Conservation (phyloP, 2,113 vertebrate species). For the Rhadina sibilatrix region DNA sequence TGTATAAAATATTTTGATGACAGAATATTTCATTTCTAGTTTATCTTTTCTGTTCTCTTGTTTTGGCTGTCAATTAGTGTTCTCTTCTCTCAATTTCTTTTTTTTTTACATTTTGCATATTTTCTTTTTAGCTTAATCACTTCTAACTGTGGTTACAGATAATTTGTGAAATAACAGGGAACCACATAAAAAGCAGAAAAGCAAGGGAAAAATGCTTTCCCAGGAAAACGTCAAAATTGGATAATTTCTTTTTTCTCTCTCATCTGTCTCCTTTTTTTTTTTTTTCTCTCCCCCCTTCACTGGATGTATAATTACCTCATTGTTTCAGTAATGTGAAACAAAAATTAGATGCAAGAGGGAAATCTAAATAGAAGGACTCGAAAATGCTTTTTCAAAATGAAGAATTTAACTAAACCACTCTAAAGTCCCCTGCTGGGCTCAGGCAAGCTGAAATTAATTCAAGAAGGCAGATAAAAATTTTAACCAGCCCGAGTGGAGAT, state of each 20-base stretch:
- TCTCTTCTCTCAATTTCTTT: not conserved
- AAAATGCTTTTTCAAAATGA: slow-evolving; percentile 71
- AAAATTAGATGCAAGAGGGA: slow-evolving; percentile 67
- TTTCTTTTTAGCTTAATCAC: slow-evolving; percentile 36
- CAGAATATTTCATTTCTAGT: not conserved
- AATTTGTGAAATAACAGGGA: slow-evolving; percentile 50
- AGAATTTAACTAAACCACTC: slow-evolving; percentile 80
- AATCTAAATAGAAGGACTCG: slow-evolving; percentile 68
- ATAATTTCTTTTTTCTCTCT: slow-evolving; percentile 36
- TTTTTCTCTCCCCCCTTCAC: not conserved
- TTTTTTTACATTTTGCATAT: not conserved
- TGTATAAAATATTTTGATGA: slow-evolving; percentile 22
- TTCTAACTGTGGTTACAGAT: not conserved
- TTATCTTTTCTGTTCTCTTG: not conserved
- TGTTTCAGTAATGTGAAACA: slow-evolving; percentile 70
- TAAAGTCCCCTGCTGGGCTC: slow-evolving; percentile 81
- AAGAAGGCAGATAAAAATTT: slow-evolving; percentile 84
- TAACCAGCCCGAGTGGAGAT: slow-evolving; percentile 79
- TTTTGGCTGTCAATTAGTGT: not conserved
- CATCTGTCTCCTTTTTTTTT: not conserved
- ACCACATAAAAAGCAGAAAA: slow-evolving; percentile 7
- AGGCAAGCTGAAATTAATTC: slow-evolving; percentile 85
- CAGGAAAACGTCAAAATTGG: slow-evolving; percentile 48
- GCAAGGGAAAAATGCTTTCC: slow-evolving; percentile 12
- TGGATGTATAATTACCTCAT: slow-evolving; percentile 66